Conservation (phyloP, 2,113 vertebrate species). For the Phyllostomus hastatus region DNA sequence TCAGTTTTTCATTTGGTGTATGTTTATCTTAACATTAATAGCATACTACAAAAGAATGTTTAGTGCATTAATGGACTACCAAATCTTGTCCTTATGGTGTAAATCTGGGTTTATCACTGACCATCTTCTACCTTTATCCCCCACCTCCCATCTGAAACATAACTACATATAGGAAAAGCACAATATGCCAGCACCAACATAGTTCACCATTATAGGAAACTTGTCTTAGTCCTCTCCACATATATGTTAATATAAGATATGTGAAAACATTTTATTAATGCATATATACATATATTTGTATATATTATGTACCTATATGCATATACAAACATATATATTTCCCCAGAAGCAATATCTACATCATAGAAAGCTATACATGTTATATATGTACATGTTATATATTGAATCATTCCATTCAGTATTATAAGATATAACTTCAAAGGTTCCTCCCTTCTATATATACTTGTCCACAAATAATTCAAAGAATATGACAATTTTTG, state of each 20-base stretch:
- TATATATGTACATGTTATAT: not conserved
- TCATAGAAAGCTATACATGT: not conserved
- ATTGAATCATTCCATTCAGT: not conserved
- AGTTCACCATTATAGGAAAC: not conserved
- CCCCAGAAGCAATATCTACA: not conserved
- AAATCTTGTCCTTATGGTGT: not conserved
- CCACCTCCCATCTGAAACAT: not conserved
- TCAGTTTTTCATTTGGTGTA: constrained; percentile 16
- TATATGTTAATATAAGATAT: not conserved
- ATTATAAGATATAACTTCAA: constrained; percentile 1
- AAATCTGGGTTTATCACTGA: not conserved
- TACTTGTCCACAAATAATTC: not conserved
- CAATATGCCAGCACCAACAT: not conserved
- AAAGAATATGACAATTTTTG: not conserved
- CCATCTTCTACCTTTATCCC: not conserved
- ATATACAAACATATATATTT: not conserved
- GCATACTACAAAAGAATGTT: not conserved
- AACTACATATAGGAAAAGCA: not conserved
- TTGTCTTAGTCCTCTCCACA: not conserved
- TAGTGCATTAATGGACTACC: not conserved
- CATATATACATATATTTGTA: not conserved
- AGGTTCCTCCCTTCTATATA: not conserved
- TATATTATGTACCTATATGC: not conserved
- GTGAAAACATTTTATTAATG: not conserved
- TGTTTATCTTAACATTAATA: constrained; percentile 19